Percentiles rank a stretch among this genome's conserved stretches.
Conservation (phyloP, 2,113 vertebrate genomes). For the Neogobius melanostomus region DNA sequence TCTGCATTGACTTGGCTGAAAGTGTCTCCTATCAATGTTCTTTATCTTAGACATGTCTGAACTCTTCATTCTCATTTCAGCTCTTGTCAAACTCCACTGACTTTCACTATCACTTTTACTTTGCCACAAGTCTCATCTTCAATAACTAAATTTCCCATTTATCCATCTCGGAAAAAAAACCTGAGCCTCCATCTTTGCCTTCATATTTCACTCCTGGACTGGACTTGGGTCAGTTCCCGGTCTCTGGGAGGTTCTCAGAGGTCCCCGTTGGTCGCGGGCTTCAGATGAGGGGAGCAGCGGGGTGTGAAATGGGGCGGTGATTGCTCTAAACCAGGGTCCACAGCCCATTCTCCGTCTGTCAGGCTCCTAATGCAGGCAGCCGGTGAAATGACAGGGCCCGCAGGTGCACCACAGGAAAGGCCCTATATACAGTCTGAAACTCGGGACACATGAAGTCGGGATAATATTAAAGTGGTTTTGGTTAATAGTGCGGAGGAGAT, state of each 20-base stretch:
- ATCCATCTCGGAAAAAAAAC: conserved; percentile 10
- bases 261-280: conserved; percentile 32
- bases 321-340: conserved; percentile 58
- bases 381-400: conserved; percentile 41
- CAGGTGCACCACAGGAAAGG: conserved; percentile 13
- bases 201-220: conserved; percentile 26
- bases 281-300: conserved; percentile 61
- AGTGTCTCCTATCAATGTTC: background rate
- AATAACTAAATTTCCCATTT: conserved; percentile 47
- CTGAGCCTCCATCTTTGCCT: conserved; percentile 21
- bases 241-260: conserved; percentile 35
- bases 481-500: background rate
- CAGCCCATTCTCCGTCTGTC: conserved; percentile 60
- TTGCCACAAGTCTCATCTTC: conserved; percentile 21
- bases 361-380: conserved; percentile 50
- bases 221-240: conserved; percentile 49
- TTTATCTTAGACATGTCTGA: background rate
- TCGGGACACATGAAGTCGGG: background rate
- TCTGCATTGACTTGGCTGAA: no score
- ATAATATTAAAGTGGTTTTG: background rate
- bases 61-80: background rate
- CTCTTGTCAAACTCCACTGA: background rate
- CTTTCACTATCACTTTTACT: conserved; percentile 7
- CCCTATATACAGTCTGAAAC: background rate
- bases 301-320: conserved; percentile 66